These are phyloP conservation scores for Blomia tropicalis DNA, from an alignment of 2,888 invertebrate species.

Conservation along the genomic window DNA sequence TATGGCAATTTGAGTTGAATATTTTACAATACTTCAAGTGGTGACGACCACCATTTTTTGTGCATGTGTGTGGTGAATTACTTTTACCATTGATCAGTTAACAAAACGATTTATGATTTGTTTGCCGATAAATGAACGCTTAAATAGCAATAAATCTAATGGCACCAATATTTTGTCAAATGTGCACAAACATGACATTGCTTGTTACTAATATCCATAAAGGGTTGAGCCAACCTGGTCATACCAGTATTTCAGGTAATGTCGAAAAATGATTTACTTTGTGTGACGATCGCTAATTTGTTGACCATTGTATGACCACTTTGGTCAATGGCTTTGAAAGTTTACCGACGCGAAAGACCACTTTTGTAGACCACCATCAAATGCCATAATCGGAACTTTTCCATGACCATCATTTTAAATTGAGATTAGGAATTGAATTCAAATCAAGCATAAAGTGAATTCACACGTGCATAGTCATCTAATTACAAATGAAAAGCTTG, in stretches of 20 bases:
- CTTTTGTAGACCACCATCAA: too few relatives aligned
- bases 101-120: slow-evolving; percentile 15
- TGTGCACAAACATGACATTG: background rate
- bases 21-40: background rate
- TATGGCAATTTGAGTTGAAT: background rate
- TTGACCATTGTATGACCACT: too few relatives aligned
- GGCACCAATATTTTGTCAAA: background rate
- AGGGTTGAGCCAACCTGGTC: background rate
- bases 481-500: too few relatives aligned
- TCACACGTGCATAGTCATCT: too few relatives aligned
- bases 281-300: background rate
- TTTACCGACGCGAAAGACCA: too few relatives aligned
- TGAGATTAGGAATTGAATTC: too few relatives aligned
- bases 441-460: too few relatives aligned
- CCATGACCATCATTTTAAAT: too few relatives aligned
- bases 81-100: background rate
- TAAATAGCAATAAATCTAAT: slow-evolving; percentile 3
- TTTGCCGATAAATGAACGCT: background rate
- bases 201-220: background rate
- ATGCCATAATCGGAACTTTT: too few relatives aligned
- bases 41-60: background rate
- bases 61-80: background rate
- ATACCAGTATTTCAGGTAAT: too few relatives aligned
- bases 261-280: background rate
- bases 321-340: too few relatives aligned